Base-by-base conservation (phyloP, 2,797 vertebrate genomes). In the Sebastiscus tertius region DNA sequence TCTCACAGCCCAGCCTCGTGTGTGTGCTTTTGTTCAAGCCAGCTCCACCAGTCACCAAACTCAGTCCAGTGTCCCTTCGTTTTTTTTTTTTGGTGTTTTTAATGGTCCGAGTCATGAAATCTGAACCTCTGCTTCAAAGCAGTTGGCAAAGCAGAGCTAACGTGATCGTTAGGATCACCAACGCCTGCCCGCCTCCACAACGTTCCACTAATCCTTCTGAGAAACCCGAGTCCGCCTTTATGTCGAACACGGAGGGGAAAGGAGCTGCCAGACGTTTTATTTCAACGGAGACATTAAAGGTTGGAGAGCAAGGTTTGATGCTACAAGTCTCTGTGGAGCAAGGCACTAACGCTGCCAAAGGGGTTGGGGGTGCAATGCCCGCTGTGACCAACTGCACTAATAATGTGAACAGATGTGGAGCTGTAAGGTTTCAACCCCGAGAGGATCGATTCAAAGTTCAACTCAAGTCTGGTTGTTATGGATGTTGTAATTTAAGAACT, bases 401-500 rank as follows among this genome's bases (percentile, higher is more conserved):
- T 59, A 63, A 68, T 5, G 58, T 27, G 24, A 69, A 58, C 82
- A 80, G 77, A 76, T 76, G 72, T 84, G 73, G 72, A 72, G 46
- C 72, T 70, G 75, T 70, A 14, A 29, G 55, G 54, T 14, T 61
- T 66, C 55, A 42, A 22, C 65, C 65, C 65, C n/a, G 16, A 72
- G 77, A 77, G 68, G 56, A 80, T 59, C 5, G 33, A 83, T 56
- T 60, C 27, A 77, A 63, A 68, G 80, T 68, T 72, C 69, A 72
- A 34, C 52, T 69, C 67, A 36, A 74, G 42, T 73, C 72, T 79
- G 81, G 66, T 83, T 54, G 65, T 87, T 79, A 68, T 26, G 58
- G 76, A 29, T 78, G 80, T 75, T 33, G 81, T 74, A 75, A 83
- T 67, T 70, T 31, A 82, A 86, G 76, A 79, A 67, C 12, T 39